Base-by-base conservation (phyloP, 2,888 invertebrate genomes). In the Glyphotaelius pellucidus region DNA sequence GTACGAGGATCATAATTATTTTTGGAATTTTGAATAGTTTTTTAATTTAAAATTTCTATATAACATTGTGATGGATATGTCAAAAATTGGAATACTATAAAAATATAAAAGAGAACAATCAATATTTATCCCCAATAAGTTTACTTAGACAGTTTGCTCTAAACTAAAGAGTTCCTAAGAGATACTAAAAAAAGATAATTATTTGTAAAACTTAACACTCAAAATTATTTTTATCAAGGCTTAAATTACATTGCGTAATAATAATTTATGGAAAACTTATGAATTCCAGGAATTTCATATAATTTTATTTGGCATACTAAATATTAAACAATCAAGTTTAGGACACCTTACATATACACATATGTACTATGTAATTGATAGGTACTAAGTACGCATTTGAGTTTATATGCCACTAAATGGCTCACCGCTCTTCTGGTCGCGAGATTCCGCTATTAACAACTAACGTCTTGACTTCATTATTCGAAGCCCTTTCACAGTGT, bases 231-330 rank as follows among this genome's bases (percentile, higher is more conserved):
- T 25, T n/a, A 67, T 67, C 67, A 25, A 67, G 25, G 67, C 67
- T 67, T 67, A 67, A 67, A 25, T 67, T 25, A 67, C 67, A 67
- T n/a, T 67, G 67, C 7, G 9, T 67, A 67, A 67, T n/a, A 67
- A 67, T 67, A 25, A 67, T 9, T 67, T 25, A 67, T 67, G 67
- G 67, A 67, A 67, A 25, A 67, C 67, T 67, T 25, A 25, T n/a
- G 25, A 67, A 25, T 67, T 67, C 67, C 67, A 25, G 2, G 67
- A 67, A 67, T 67, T 67, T n/a, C 25, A 25, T 25, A 67, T 67
- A 67, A 67, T 67, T 67, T 67, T 67, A 67, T 67, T 67, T 67
- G 67, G 67, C 67, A 67, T 67, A 67, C 67, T 67, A 67, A 67
- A 67, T 67, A 67, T 67, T 25, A 67, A 67, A 19, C 52, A 67